phyloP scores from a whole-genome alignment of 2,888 invertebrate genomes.

The Dugesia japonica region DNA sequence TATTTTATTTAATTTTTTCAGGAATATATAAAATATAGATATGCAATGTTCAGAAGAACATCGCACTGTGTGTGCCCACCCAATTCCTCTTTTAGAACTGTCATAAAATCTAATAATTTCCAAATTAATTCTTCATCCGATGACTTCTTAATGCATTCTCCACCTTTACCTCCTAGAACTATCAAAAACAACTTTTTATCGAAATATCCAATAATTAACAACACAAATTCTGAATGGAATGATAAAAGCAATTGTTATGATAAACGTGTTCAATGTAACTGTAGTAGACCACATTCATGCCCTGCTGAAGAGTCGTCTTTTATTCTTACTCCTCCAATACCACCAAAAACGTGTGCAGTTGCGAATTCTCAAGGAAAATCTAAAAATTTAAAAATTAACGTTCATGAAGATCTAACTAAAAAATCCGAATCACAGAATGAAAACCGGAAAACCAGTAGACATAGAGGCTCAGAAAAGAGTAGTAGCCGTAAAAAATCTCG shows the following conservation, averaged over 20 bases:
- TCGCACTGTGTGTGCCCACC: constrained; percentile 20
- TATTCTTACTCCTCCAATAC: background rate
- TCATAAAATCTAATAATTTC: background rate
- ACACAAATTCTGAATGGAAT: background rate
- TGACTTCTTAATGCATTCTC: background rate
- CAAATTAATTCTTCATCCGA: background rate
- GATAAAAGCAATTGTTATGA: background rate
- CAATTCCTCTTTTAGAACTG: background rate
- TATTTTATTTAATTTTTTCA: too few relatives aligned
- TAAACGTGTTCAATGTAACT: background rate
- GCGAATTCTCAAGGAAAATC: background rate
- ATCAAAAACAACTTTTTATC: background rate
- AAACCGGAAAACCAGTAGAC: background rate
- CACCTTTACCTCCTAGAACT: background rate
- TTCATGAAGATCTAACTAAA: background rate
- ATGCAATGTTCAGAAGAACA: constrained; percentile 20
- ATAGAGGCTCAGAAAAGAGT: background rate
- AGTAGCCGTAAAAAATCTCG: background rate
- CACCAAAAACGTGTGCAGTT: background rate
- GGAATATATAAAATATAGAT: background rate
- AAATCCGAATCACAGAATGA: background rate
- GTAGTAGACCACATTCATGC: background rate
- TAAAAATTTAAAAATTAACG: background rate
- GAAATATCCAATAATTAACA: background rate
- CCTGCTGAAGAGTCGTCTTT: background rate